These are phyloP conservation scores for Odontesthes bonariensis DNA, from an alignment of 2,113 vertebrate genomes.

Conservation along the genomic window DNA sequence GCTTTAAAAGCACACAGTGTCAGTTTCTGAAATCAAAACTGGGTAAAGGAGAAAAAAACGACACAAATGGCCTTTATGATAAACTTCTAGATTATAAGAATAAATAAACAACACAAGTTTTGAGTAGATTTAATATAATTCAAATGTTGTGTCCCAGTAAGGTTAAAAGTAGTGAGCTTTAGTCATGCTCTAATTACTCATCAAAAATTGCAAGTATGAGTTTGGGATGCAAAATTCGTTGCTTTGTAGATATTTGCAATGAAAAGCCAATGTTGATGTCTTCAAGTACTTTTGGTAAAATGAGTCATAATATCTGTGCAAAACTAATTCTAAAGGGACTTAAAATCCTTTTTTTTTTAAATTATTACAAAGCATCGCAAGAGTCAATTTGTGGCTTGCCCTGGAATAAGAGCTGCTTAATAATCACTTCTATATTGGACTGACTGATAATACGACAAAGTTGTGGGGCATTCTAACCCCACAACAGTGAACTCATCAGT, in stretches of 20 bases:
- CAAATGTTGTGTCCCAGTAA: background rate
- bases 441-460: too few relatives aligned
- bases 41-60: background rate
- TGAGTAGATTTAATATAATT: background rate
- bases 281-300: too few relatives aligned
- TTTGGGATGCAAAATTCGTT: constrained; percentile 18
- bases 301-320: too few relatives aligned
- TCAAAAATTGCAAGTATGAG: constrained; percentile 13
- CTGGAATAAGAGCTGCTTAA: too few relatives aligned
- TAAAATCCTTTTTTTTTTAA: too few relatives aligned
- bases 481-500: background rate
- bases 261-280: background rate
- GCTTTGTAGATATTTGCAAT: constrained; percentile 23
- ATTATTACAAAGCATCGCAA: too few relatives aligned
- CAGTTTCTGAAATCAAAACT: constrained; percentile 17
- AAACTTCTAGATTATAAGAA: background rate
- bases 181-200: constrained; percentile 19
- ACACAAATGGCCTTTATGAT: constrained; percentile 12
- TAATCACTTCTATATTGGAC: too few relatives aligned
- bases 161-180: background rate
- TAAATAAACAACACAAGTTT: background rate
- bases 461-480: background rate
- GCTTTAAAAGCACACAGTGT: constrained; percentile 7
- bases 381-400: too few relatives aligned
- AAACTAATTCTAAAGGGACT: too few relatives aligned